Evolutionary conservation across 2,888 invertebrate species (phyloP).

Genomic region (Hirtodrosophila cameraria): DNA sequence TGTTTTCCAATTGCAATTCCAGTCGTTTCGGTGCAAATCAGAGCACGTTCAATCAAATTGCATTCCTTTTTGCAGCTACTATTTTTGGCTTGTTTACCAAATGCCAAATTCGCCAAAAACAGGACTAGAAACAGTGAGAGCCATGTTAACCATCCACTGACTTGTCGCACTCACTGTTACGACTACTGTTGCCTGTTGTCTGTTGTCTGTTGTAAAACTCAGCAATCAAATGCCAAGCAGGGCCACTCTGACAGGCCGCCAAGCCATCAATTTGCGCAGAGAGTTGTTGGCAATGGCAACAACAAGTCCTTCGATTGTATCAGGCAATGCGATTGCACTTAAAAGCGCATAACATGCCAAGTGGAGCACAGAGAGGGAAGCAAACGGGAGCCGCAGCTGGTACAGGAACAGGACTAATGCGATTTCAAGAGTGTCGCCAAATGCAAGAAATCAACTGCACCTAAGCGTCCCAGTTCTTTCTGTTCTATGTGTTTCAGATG

Average conservation of each 20-base stretch:
- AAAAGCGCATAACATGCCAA: constrained; percentile 48
- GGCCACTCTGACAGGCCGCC: constrained; percentile 47
- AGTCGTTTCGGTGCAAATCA: constrained; percentile 7
- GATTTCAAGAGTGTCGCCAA: constrained; percentile 71
- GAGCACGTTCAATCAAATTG: constrained; percentile 28
- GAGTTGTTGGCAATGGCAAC: constrained; percentile 54
- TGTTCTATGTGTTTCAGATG: constrained; percentile 21
- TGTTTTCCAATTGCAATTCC: constrained; percentile 35
- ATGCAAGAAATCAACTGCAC: constrained; percentile 73
- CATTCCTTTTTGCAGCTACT: too few species aligned
- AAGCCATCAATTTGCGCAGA: constrained; percentile 71
- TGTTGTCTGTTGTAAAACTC: constrained; percentile 9
- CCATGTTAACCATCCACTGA: constrained; percentile 20
- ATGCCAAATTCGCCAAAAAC: constrained; percentile 25
- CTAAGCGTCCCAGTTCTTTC: too few species aligned
- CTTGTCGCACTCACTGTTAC: constrained; percentile 26
- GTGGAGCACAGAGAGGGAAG: background rate
- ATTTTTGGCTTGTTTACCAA: constrained; percentile 42
- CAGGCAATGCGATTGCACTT: constrained; percentile 34
- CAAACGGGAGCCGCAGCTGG: background rate
- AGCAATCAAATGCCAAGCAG: constrained; percentile 55
- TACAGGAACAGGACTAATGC: constrained; percentile 59
- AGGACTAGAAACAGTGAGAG: background rate
- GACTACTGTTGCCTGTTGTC: too few species aligned
- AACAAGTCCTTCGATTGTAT: constrained; percentile 27